These are phyloP conservation scores for Orthonyx spaldingii DNA, from an alignment of 2,113 vertebrate species.

Conservation along the genomic window DNA sequence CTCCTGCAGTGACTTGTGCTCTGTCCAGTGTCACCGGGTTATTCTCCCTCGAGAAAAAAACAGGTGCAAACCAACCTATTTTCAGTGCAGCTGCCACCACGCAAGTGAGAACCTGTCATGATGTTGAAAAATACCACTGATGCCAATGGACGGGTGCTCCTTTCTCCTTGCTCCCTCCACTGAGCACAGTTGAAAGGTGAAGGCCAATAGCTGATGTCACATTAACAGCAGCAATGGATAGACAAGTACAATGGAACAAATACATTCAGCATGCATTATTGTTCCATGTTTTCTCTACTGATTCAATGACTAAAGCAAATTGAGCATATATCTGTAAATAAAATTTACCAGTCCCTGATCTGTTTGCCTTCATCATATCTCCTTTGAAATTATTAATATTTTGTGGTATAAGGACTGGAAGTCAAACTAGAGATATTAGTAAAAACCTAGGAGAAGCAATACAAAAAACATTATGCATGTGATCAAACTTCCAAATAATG, in stretches of 20 bases:
- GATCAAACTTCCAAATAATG: neutral
- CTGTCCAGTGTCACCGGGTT: neutral
- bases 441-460: neutral
- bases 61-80: neutral
- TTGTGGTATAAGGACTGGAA: neutral
- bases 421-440: neutral
- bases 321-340: neutral
- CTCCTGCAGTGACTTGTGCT: neutral
- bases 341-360: neutral
- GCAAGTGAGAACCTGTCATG: neutral
- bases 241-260: neutral
- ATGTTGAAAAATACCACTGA: neutral
- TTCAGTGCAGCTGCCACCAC: neutral
- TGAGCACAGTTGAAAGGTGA: neutral
- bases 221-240: neutral
- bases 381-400: neutral
- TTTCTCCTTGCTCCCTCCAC: neutral
- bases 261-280: neutral
- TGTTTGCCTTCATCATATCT: neutral
- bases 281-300: neutral
- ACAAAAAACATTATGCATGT: neutral
- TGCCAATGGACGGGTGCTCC: neutral
- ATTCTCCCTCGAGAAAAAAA: constrained; percentile 25
- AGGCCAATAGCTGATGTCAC: neutral
- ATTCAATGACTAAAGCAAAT: neutral